Conservation (phyloP, 1,140 invertebrate genomes). For the Ptiloglossa arizonensis region DNA sequence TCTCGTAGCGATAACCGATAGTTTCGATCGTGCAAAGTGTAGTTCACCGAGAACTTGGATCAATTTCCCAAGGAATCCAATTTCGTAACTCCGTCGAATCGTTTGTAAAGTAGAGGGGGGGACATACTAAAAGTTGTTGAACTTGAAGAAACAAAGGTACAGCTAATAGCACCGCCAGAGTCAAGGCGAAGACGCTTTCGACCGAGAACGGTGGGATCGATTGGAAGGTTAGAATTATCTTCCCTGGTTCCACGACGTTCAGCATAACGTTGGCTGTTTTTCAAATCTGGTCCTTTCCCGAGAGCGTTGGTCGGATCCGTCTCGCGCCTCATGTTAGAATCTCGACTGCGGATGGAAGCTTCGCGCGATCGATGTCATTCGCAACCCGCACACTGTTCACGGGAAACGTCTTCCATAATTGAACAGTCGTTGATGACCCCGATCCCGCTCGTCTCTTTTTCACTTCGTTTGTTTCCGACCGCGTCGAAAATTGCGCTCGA, state of each 20-base stretch:
- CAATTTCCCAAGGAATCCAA: constrained; percentile 20
- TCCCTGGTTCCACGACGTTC: constrained; percentile 61
- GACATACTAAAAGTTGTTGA: constrained; percentile 72
- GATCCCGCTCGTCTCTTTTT: constrained; percentile 19
- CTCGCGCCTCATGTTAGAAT: constrained; percentile 41
- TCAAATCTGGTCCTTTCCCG: constrained; percentile 43
- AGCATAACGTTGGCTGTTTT: constrained; percentile 71
- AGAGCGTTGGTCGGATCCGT: neutral
- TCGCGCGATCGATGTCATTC: constrained; percentile 52
- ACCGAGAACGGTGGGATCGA: constrained; percentile 70
- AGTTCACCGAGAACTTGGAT: too few relatives aligned
- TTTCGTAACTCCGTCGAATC: neutral
- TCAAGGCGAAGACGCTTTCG: constrained; percentile 70
- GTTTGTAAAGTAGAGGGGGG: neutral
- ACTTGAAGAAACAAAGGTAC: constrained; percentile 71
- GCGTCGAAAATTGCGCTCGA: constrained; percentile 12
- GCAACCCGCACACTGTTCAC: constrained; percentile 39
- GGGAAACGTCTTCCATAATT: constrained; percentile 61
- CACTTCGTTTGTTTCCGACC: constrained; percentile 12
- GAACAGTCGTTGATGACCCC: constrained; percentile 56
- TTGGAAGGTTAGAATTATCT: constrained; percentile 71
- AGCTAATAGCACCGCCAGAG: constrained; percentile 71
- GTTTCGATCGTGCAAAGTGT: neutral
- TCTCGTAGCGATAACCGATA: too few relatives aligned
- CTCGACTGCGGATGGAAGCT: constrained; percentile 9